These are phyloP conservation scores for Psittacula cyanocephala DNA, from an alignment of 2,113 vertebrate genomes.

Conservation along the genomic window DNA sequence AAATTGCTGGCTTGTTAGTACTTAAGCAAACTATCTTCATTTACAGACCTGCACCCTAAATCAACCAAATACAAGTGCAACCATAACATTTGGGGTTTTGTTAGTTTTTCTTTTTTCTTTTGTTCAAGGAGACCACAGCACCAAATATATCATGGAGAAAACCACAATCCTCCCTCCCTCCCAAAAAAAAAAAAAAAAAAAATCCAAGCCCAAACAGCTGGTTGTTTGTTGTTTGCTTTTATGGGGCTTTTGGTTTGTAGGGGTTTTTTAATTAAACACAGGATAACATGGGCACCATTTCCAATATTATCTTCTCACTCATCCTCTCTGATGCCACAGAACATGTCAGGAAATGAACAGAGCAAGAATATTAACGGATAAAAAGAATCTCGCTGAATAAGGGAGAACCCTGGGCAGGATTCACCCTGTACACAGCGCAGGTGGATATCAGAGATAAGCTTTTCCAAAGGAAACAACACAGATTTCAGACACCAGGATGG, in stretches of 20 bases:
- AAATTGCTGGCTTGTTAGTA: neutral
- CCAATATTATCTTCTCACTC: neutral
- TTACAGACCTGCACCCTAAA: neutral
- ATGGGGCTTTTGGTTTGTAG: rapidly evolving
- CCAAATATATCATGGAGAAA: neutral
- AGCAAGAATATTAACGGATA: neutral
- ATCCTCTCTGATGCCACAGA: neutral
- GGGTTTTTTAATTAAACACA: neutral
- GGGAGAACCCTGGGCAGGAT: neutral
- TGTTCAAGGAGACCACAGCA: neutral
- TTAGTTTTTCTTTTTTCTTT: neutral
- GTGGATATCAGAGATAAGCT: neutral
- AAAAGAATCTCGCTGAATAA: neutral
- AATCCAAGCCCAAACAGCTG: neutral
- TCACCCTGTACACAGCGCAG: neutral
- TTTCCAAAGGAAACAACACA: neutral
- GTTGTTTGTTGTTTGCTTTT: neutral
- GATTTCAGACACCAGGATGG: neutral
- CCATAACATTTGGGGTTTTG: neutral
- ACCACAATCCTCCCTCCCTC: neutral
- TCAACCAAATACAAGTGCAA: neutral
- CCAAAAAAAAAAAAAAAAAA: neutral
- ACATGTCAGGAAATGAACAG: neutral
- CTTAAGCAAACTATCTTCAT: neutral
- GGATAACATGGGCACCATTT: neutral